Base-by-base conservation (phyloP, 2,888 invertebrate species). In the Sesia apiformis region DNA sequence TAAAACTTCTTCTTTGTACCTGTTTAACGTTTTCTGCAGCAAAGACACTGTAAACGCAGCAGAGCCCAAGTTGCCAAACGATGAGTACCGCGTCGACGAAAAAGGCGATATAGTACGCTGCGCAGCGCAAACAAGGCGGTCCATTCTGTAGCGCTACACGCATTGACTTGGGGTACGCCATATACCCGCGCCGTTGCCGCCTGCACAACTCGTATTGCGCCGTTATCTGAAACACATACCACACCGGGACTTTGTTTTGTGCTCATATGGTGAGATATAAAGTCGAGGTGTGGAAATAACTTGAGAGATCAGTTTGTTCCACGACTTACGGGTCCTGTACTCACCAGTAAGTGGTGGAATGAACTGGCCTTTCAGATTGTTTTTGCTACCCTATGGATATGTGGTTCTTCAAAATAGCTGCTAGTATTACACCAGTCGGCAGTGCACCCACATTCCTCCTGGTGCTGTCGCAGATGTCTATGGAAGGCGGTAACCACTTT, bases 41-140 rank as follows among this genome's bases (percentile, higher is more conserved):
- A 75, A 96, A 96, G 38, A 96, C 93, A 58, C 95, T 91, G 84
- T 96, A 97, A 38, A 97, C 95, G 73, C 95, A 95, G 78, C 97
- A 97, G 65, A 97, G 95, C 55, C 97, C 97, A 59, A 97, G 84
- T 82, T 97, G 97, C 76, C 97, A 97, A 42, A 94, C 70, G 62
- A 96, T 83, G 54, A 94, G 85, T 62, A 93, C 92, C 50, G 76
- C 73, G 65, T 93, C 92, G 6, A 93, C 92, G 56, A 92, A 83
- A 69, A 77, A 79, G 76, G 85, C 85, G 49, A 88, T 77, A n/a
- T 64, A 57, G 23, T 58, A 59, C 0, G 93, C 91, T 59, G 91
- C 86, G 66, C 84, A 81, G 60, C 90, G 89, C 23, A 77, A 4
- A 38, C 53, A 66, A 0, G 60, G 60, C 0, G 96, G 96, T 0